These are phyloP conservation scores for Dicycla oo DNA, from an alignment of 2,888 invertebrate genomes.

Conservation along the genomic window DNA sequence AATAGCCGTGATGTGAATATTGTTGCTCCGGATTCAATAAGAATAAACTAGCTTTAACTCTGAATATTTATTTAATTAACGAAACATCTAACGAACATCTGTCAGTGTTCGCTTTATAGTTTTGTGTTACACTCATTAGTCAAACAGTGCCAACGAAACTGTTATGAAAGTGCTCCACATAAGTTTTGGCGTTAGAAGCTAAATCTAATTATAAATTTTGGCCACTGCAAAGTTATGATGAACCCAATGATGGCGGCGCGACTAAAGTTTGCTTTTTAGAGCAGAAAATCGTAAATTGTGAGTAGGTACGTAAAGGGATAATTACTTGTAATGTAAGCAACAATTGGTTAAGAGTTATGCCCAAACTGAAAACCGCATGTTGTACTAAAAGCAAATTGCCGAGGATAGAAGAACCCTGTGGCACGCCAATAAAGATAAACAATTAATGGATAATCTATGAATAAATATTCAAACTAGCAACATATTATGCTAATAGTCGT, in stretches of 20 bases:
- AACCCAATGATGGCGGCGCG: constrained; percentile 55
- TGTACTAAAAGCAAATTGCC: not conserved
- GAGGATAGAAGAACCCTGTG: constrained; percentile 24
- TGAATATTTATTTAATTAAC: constrained; percentile 54
- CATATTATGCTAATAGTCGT: constrained; percentile 52
- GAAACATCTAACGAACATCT: constrained; percentile 54
- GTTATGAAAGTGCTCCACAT: constrained; percentile 80
- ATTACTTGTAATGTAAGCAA: constrained; percentile 32
- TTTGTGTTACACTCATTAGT: constrained; percentile 71
- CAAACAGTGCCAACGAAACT: constrained; percentile 74
- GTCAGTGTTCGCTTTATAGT: constrained; percentile 56
- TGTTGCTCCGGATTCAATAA: constrained; percentile 20
- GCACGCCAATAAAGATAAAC: constrained; percentile 33
- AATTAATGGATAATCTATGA: constrained; percentile 34
- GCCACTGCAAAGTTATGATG: constrained; percentile 74
- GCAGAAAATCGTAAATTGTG: constrained; percentile 47
- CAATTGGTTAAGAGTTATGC: not conserved
- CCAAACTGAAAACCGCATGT: not conserved
- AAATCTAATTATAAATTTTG: constrained; percentile 77
- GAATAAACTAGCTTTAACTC: constrained; percentile 6
- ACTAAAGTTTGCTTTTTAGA: constrained; percentile 55
- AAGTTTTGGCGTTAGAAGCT: constrained; percentile 76
- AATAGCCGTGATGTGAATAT: not conserved
- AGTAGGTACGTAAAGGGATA: constrained; percentile 36
- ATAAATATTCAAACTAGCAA: constrained; percentile 37